These are phyloP conservation scores for Podotricha telesiphe DNA, from an alignment of 2,888 invertebrate species.

Conservation along the genomic window DNA sequence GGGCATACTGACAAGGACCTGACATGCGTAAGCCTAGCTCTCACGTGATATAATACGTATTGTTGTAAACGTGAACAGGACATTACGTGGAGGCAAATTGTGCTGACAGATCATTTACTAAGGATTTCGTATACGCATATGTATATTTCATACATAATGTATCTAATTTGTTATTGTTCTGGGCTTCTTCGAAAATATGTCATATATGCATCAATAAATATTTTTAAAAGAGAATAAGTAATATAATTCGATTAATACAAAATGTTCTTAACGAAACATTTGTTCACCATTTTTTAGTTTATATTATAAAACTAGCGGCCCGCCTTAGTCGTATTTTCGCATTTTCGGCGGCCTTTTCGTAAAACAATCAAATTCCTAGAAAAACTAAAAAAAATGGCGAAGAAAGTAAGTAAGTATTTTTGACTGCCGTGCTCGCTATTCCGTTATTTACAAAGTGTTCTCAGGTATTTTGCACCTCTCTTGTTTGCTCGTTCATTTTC, in stretches of 20 bases:
- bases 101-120: slow-evolving; percentile 29
- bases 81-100: slow-evolving; percentile 30
- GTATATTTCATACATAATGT: slow-evolving; percentile 3
- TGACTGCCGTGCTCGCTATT: slow-evolving; percentile 1
- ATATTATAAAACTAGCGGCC: neutral
- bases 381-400: too few species aligned
- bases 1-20: slow-evolving; percentile 34
- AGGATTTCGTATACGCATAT: slow-evolving; percentile 10
- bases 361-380: too few species aligned
- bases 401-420: too few species aligned
- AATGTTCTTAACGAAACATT: neutral
- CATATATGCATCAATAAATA: neutral
- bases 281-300: neutral
- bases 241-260: neutral
- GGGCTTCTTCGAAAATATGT: neutral
- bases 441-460: slow-evolving; percentile 11
- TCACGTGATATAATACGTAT: slow-evolving; percentile 31
- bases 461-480: slow-evolving; percentile 16
- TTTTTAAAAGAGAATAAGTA: neutral
- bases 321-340: too few species aligned
- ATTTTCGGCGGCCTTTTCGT: too few species aligned
- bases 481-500: slow-evolving; percentile 23
- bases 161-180: slow-evolving; percentile 3
- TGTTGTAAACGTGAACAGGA: slow-evolving; percentile 32
- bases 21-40: slow-evolving; percentile 35